phyloP scores from a whole-genome alignment of 2,113 vertebrate genomes.

The Labeo catla region DNA sequence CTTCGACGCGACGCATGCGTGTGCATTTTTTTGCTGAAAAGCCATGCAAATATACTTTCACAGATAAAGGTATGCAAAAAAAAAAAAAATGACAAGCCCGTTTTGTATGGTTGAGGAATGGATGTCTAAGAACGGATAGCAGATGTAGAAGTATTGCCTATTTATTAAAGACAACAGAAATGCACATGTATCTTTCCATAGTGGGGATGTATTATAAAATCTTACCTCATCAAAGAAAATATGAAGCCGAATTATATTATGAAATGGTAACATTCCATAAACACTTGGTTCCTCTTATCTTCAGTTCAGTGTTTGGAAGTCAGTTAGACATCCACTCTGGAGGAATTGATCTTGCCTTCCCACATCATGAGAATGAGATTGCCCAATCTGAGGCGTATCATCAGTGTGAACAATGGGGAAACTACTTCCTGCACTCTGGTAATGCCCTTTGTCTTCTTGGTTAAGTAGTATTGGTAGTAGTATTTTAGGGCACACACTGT shows the following conservation, averaged over 20 bases:
- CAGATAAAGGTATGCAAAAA: neutral
- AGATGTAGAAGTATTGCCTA: neutral
- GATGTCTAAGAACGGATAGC: neutral
- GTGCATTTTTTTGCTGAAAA: too few species aligned
- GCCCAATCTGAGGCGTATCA: conserved; percentile 94
- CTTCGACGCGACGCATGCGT: too few species aligned
- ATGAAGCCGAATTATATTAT: neutral
- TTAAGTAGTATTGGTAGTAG: neutral
- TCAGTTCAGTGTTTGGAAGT: conserved; percentile 88
- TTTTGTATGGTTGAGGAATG: neutral
- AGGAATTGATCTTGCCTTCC: conserved; percentile 92
- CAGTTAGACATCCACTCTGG: conserved; percentile 93
- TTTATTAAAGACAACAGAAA: neutral
- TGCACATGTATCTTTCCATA: neutral
- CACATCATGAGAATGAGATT: conserved; percentile 96
- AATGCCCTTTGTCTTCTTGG: conserved; percentile 52
- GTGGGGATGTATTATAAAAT: neutral
- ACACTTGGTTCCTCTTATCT: neutral
- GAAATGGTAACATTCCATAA: neutral
- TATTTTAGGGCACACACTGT: neutral
- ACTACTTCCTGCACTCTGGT: conserved; percentile 97
- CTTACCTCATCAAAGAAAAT: neutral
- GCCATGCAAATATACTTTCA: too few species aligned
- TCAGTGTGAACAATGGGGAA: conserved; percentile 89
- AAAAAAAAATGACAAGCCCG: neutral